Conservation (phyloP, 2,113 vertebrate species). For the Sceloporus tristichus region DNA sequence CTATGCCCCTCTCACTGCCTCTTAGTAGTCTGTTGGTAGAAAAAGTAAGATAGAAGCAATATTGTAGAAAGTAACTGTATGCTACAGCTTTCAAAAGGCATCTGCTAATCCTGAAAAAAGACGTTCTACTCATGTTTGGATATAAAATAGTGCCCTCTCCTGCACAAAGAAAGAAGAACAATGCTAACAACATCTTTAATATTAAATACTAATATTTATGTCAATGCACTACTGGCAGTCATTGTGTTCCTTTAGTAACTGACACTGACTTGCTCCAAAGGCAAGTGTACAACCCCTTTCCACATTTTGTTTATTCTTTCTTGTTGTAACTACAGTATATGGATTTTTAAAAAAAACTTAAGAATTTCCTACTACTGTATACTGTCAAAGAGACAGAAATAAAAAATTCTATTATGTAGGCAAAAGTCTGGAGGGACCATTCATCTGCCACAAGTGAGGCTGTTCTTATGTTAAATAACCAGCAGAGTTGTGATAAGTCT, state of each 20-base stretch:
- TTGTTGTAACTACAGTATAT: constrained; percentile 37
- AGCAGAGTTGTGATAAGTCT: constrained; percentile 2
- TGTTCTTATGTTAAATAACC: background rate
- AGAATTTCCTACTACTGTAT: background rate
- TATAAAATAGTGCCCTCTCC: constrained; percentile 54
- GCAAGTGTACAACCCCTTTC: constrained; percentile 1
- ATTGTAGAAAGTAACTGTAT: background rate
- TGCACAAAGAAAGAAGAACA: constrained; percentile 35
- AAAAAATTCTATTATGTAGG: constrained; percentile 6
- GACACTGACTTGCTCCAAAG: constrained; percentile 25
- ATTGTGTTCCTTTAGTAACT: constrained; percentile 46
- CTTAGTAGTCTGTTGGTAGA: background rate
- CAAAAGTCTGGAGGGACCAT: background rate
- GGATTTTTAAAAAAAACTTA: constrained; percentile 3
- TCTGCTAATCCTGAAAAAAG: background rate
- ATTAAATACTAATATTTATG: fast-evolving
- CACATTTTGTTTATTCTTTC: constrained; percentile 24
- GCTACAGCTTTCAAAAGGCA: background rate
- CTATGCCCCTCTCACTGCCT: constrained; percentile 5
- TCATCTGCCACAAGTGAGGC: background rate
- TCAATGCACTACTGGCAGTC: background rate
- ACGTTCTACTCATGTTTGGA: background rate
- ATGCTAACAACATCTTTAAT: constrained; percentile 36
- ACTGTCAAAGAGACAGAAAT: constrained; percentile 6
- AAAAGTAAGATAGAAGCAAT: background rate